Evolutionary conservation across 1,140 invertebrate genomes (phyloP).

Genomic region (Drosophila athabasca): DNA sequence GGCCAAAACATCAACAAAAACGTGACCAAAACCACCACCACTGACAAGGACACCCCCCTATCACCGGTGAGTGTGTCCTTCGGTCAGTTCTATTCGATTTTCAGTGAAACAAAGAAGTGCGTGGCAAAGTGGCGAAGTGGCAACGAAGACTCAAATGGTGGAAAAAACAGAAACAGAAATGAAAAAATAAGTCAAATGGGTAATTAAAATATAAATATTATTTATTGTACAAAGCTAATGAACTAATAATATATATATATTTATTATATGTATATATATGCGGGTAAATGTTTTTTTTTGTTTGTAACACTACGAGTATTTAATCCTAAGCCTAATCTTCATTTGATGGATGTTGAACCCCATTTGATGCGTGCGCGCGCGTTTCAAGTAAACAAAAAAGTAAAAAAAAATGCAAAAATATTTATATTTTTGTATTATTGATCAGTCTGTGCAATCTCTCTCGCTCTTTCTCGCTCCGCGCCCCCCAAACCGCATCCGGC

Average conservation of each 20-base stretch:
- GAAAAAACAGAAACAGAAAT: conserved; percentile 5
- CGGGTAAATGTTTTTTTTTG: conserved; percentile 41
- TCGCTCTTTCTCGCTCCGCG: conserved; percentile 13
- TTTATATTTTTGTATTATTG: conserved; percentile 49
- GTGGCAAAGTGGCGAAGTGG: conserved; percentile 13
- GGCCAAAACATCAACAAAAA: conserved; percentile 50
- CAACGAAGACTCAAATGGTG: conserved; percentile 2
- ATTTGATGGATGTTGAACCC: conserved; percentile 78
- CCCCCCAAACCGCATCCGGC: conserved; percentile 4
- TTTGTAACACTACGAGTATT: not conserved
- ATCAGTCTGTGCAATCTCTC: conserved; percentile 78
- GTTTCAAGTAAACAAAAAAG: conserved; percentile 61
- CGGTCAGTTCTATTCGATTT: conserved; percentile 47
- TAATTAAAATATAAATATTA: conserved; percentile 51
- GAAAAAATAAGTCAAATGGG: conserved; percentile 54
- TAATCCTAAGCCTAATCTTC: conserved; percentile 55
- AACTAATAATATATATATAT: conserved; percentile 27
- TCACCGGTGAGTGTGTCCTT: not conserved
- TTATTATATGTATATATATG: conserved; percentile 18
- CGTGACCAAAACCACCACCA: conserved; percentile 55
- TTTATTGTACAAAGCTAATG: conserved; percentile 56
- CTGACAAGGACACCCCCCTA: conserved; percentile 24
- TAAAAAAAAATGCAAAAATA: conserved; percentile 49
- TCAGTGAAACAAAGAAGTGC: conserved; percentile 22
- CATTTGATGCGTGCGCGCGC: conserved; percentile 50